Percentiles rank a stretch among this genome's conserved stretches.
These are phyloP conservation scores for Aythya baeri DNA, from an alignment of 2,113 vertebrate species.

Conservation along the genomic window DNA sequence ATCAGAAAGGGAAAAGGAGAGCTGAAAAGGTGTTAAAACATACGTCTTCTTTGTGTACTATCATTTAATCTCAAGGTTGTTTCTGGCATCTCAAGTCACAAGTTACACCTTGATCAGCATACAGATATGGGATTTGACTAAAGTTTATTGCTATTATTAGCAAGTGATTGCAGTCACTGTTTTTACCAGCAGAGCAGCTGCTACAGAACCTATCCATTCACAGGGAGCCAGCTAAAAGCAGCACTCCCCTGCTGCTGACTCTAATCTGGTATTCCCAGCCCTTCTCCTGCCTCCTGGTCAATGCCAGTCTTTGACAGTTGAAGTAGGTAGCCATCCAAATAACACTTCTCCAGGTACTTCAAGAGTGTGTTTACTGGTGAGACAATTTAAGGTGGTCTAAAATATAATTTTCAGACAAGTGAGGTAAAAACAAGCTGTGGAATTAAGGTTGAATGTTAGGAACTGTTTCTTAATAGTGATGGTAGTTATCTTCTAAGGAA, in stretches of 20 bases:
- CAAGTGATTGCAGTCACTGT: constrained; percentile 52
- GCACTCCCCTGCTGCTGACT: background rate
- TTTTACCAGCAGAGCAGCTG: constrained; percentile 70
- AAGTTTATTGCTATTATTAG: constrained; percentile 72
- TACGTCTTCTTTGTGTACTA: background rate
- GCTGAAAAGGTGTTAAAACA: background rate
- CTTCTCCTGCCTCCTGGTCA: background rate
- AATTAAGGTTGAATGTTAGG: background rate
- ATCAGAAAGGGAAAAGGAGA: background rate
- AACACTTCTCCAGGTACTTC: background rate
- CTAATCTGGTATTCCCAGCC: background rate
- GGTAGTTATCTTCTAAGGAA: background rate
- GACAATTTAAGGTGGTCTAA: background rate
- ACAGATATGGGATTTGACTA: constrained; percentile 45
- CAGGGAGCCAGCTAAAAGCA: constrained; percentile 32
- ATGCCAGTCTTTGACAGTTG: background rate
- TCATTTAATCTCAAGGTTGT: constrained; percentile 36
- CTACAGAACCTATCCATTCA: constrained; percentile 51
- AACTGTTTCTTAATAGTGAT: background rate
- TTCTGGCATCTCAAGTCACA: constrained; percentile 27
- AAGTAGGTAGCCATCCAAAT: background rate
- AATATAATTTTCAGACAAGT: background rate
- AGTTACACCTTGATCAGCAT: constrained; percentile 32
- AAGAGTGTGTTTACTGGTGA: background rate
- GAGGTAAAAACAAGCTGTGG: background rate